A percentile compares a stretch with the other conserved stretches of the same genome.
Conservation (phyloP, 1,140 invertebrate genomes). For the Lepidurus arcticus region DNA sequence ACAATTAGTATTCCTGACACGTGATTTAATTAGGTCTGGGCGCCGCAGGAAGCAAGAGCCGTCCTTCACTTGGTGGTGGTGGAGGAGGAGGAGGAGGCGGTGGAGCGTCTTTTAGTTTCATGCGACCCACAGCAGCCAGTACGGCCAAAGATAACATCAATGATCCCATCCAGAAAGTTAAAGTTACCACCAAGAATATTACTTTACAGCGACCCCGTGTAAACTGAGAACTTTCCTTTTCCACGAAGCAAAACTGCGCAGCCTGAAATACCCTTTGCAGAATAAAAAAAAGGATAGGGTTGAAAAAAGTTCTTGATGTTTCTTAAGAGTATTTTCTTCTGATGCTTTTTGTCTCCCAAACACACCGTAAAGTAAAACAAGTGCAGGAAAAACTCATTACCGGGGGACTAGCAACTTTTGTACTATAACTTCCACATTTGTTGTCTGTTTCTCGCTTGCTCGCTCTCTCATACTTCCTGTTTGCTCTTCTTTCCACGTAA, state of each 20-base stretch:
- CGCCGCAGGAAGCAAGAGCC: slow-evolving; percentile 25
- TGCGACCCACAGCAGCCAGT: slow-evolving; percentile 57
- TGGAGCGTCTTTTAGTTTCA: slow-evolving; percentile 49
- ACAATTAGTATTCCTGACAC: not conserved
- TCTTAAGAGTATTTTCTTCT: not conserved
- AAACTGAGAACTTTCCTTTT: not conserved
- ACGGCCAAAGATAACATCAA: slow-evolving; percentile 51
- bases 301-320: not conserved
- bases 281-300: no score
- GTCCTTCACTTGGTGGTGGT: not conserved
- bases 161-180: not conserved
- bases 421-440: not conserved
- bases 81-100: not conserved
- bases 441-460: not conserved
- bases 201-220: not conserved
- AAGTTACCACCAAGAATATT: slow-evolving; percentile 11
- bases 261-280: no score
- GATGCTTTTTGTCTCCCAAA: no score
- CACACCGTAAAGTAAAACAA: not conserved
- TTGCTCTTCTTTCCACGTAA: not conserved
- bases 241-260: no score
- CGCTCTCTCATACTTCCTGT: not conserved
- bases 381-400: not conserved
- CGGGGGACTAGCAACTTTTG: not conserved
- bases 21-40: slow-evolving; percentile 28